Evolutionary conservation across 1,140 invertebrate species (phyloP), one percentile per base, ranked within the genome.

Genomic region (Diorhabda elongata): DNA sequence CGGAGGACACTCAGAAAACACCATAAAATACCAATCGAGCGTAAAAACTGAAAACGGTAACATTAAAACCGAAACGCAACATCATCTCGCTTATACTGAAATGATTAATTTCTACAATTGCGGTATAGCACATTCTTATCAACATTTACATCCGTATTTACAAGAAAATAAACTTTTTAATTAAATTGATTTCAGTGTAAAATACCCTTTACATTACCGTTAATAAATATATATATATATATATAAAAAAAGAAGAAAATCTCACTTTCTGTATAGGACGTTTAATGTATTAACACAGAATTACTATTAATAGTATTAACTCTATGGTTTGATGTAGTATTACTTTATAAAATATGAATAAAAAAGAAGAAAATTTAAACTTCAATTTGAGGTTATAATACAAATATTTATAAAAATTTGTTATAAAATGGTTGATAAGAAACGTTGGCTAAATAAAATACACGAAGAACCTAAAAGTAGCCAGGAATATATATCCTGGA

Each of bases 61-160:
- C 60, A 69, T 75, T 4, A 81, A 81, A 73, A 67, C 68, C 6
- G 79, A 81, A 62, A n/a, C 70, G 3, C 80, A 52, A n/a, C 47
- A 81, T 64, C 79, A 80, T 72, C 61, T 79, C 45, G 77, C 80
- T 66, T 81, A 81, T 61, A 77, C 78, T 9, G 80, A 81, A 62
- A 80, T 81, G 80, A 75, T 81, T 74, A 81, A 80, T 71, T 79
- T 80, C 61, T 81, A 81, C 61, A 81, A 81, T 68, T 81, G 79
- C 71, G 78, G 77, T 63, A 75, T 81, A 56, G 72, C 77, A 45
- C 77, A 80, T 69, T 76, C 77, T 42, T 81, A 81, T 71, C 80
- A 81, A 65, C 78, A 80, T 71, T 58, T 79, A 58, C 79, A 81
- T 74, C 76, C 79, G 42, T 79, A 80, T 73, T 69, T 79, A 64